Base-by-base conservation (phyloP, 2,888 invertebrate species). In the Phragmatobia fuliginosa region DNA sequence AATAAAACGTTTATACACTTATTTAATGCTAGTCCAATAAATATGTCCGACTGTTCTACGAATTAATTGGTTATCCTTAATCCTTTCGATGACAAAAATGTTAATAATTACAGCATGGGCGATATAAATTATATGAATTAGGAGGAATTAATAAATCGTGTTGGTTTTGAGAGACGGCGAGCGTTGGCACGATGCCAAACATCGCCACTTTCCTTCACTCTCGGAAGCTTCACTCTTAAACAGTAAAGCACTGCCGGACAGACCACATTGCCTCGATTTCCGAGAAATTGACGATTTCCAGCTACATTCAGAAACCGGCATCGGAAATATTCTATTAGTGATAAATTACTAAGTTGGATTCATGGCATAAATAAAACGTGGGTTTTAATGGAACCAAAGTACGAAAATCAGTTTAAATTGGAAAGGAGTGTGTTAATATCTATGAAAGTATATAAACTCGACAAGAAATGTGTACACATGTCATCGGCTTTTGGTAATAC, bases 291-390 rank as follows among this genome's bases (percentile, higher is more conserved):
- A 85, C 89, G 89, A 89, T 90, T 91, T 90, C 91, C 87, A 90
- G 85, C 85, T 85, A 88, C 88, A 86, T 87, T 88, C 86, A 85
- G 84, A 84, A 86, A 88, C 88, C 87, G 89, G 87, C 87, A 87
- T 89, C 90, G 90, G 91, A 92, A 91, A 91, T 91, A 90, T 90
- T 91, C 91, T 92, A 91, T 91, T 87, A 90, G 88, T 89, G 89
- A 90, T 90, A 90, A 90, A 91, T 92, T 88, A 87, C 84, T 84
- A 70, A 73, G 71, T 76, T 64, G 66, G 72, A 73, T 72, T 74
- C 77, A 72, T 72, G 62, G 59, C 38, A 65, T 58, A 58, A 67
- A 76, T 72, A 75, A 67, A 45, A 68, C 68, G 66, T 65, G 58
- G 1, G 52, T 72, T 76, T n/a, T n/a, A n/a, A 76, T 71, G 74